Percentiles rank a stretch among this genome's conserved stretches.
Conservation (phyloP, 2,797 vertebrate species). For the Gymnothorax javanicus region DNA sequence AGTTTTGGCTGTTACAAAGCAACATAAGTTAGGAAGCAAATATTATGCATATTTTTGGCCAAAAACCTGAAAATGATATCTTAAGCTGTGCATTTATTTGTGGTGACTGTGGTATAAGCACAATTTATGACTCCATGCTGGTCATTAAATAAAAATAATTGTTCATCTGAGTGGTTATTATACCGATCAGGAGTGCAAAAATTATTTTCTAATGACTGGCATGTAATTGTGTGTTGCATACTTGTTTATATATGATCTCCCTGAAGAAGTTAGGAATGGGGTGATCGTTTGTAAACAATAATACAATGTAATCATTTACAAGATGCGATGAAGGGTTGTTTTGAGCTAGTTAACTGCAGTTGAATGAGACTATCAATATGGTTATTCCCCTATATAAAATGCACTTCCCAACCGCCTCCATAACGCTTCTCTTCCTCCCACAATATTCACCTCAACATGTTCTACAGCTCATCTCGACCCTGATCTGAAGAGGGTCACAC, state of each 20-base stretch:
- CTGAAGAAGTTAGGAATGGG: not conserved
- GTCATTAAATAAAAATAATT: too few species aligned
- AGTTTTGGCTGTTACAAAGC: too few species aligned
- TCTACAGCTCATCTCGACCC: not conserved
- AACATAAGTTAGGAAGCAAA: too few species aligned
- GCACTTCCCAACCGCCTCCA: not conserved
- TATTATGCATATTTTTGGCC: too few species aligned
- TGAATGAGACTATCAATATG: not conserved
- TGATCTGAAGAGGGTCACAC: not conserved
- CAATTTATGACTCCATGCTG: too few species aligned
- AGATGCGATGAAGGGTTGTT: not conserved
- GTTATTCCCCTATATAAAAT: not conserved
- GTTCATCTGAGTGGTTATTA: too few species aligned
- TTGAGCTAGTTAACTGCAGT: not conserved
- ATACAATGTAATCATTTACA: not conserved
- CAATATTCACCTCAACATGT: not conserved
- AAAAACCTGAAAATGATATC: too few species aligned
- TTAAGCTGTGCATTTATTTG: too few species aligned
- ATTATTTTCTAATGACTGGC: not conserved
- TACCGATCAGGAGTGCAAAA: too few species aligned
- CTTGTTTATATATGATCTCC: not conserved
- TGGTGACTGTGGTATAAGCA: too few species aligned
- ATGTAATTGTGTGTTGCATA: not conserved
- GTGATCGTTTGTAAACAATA: too few species aligned
- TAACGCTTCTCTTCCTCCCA: not conserved